A percentile compares a stretch with the other conserved stretches of the same genome.
phyloP scores from a whole-genome alignment of 1,140 invertebrate genomes.

The Glossosoma conforme region DNA sequence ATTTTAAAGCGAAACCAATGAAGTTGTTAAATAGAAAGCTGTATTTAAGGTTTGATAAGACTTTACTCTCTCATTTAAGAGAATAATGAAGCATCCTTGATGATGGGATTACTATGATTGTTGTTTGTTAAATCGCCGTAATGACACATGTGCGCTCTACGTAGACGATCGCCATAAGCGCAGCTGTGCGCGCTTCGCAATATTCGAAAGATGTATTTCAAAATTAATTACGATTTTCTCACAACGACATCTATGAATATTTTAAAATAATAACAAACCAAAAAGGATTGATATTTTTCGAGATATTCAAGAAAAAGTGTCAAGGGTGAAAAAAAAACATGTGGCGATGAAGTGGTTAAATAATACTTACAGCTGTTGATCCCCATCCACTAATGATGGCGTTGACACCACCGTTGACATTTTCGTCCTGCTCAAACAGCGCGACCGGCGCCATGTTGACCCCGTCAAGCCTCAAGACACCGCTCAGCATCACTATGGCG shows the following conservation, averaged over 20 bases:
- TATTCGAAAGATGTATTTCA: neutral
- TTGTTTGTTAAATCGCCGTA: too few species aligned
- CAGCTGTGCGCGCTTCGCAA: too few species aligned
- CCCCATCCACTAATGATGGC: constrained; percentile 20
- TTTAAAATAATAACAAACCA: neutral
- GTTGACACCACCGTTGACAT: constrained; percentile 1
- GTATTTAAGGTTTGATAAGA: too few species aligned
- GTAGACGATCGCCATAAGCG: too few species aligned
- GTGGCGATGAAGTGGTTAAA: neutral
- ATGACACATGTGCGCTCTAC: too few species aligned
- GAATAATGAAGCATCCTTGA: too few species aligned
- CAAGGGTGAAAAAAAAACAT: neutral
- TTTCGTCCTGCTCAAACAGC: neutral
- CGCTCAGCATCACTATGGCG: neutral
- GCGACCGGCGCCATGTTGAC: neutral
- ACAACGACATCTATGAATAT: neutral
- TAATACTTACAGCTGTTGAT: constrained; percentile 10
- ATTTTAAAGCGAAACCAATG: too few species aligned
- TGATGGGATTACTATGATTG: too few species aligned
- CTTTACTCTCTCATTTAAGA: too few species aligned
- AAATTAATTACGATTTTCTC: neutral
- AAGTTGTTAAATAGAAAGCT: too few species aligned
- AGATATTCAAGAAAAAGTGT: neutral
- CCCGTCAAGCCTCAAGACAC: neutral
- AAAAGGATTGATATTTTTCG: neutral